Base-by-base conservation (phyloP, 2,113 vertebrate genomes). In the Heterochromis multidens region DNA sequence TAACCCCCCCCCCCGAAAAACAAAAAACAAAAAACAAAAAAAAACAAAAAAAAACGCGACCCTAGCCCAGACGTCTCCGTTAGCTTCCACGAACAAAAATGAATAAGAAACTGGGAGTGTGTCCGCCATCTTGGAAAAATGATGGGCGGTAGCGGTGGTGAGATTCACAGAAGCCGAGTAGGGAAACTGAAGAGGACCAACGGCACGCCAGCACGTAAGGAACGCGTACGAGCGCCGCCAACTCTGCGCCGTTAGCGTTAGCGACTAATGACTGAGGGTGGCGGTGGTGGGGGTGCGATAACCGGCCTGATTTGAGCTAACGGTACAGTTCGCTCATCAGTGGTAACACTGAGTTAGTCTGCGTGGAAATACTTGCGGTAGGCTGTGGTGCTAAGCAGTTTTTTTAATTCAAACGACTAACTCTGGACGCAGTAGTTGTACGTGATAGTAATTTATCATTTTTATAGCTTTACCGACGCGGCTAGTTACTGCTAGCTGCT, bases 51-150 rank as follows among this genome's bases (percentile, higher is more conserved):
- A 72, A 12, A 7, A 33, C n/a, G 17, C 9, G 29, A 31, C 7
- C n/a, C 5, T 10, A 25, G 7, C 25, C 31, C n/a, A 33, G 11
- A 3, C 33, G 27, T 16, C 37, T 59, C 56, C 56, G 40, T 49
- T 23, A 25, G 59, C 59, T 43, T 76, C 43, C 23, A n/a, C 62
- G 77, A 79, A 85, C 57, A 46, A 87, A 85, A 85, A 94, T 87
- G 87, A 92, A 94, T 90, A 84, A 91, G 86, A 92, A 83, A 74
- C 82, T 93, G 94, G 95, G 87, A 93, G 95, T 92, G 95, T 91
- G 87, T 94, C 96, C 97, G 97, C 97, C 97, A 98, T 97, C 96
- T 98, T 97, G 97, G 95, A 91, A 94, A 95, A 95, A 91, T 63
- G 90, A 93, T 87, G 94, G 95, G 94, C 93, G 93, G 88, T 85